Evolutionary conservation across 2,888 invertebrate genomes (phyloP).

Genomic region (Trisateles emortualis): DNA sequence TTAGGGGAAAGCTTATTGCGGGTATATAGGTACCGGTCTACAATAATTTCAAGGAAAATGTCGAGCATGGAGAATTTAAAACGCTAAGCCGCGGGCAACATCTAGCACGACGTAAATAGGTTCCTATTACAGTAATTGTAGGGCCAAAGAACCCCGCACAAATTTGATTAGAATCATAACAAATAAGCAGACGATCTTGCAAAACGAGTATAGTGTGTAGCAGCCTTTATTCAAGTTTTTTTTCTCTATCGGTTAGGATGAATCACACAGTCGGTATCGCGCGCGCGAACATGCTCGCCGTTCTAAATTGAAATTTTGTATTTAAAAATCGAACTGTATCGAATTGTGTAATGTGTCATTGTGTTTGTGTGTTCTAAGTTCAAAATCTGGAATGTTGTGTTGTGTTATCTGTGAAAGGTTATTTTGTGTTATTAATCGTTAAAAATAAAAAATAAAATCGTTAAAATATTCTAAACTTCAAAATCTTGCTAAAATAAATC

Average conservation of each 20-base stretch:
- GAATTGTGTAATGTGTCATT: conserved; percentile 13
- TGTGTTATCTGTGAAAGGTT: conserved; percentile 12
- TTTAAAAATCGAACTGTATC: conserved; percentile 26
- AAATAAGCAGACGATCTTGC: conserved; percentile 30
- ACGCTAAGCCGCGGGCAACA: no score
- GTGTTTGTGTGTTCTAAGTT: conserved; percentile 19
- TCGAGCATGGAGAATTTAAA: no score
- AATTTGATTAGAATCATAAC: background rate
- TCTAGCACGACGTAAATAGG: no score
- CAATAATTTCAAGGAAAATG: no score
- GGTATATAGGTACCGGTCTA: no score
- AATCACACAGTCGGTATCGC: conserved; percentile 76
- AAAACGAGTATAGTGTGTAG: conserved; percentile 43
- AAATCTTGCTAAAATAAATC: no score
- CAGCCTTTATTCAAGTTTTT: conserved; percentile 52
- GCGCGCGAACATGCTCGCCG: conserved; percentile 61
- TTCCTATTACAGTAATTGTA: no score
- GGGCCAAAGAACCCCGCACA: no score
- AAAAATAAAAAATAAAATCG: no score
- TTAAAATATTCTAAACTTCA: no score
- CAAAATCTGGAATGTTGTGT: conserved; percentile 18
- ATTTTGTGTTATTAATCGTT: no score
- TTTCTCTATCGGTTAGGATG: conserved; percentile 72
- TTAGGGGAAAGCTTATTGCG: no score
- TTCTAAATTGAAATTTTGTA: conserved; percentile 47